Conservation (phyloP, 2,888 invertebrate genomes). For the Drosophila pseudotakahashii region DNA sequence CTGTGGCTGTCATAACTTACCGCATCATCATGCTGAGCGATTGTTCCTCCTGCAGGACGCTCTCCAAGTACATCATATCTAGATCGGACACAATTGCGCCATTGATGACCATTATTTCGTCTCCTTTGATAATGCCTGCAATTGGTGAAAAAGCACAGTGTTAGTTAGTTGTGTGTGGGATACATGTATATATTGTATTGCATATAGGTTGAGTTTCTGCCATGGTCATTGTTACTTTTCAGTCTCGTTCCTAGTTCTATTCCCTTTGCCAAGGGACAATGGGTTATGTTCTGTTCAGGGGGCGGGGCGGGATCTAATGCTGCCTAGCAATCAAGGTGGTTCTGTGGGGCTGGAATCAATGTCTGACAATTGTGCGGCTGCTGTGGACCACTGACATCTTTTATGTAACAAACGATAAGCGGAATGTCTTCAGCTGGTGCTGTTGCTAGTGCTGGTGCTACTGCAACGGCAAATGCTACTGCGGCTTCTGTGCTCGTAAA, state of each 20-base stretch:
- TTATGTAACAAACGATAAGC: slow-evolving; percentile 66
- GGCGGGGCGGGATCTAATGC: slow-evolving; percentile 31
- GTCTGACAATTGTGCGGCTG: slow-evolving; percentile 37
- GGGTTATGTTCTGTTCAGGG: background rate
- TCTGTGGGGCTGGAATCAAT: slow-evolving; percentile 36
- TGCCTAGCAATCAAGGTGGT: slow-evolving; percentile 35
- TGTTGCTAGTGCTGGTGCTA: slow-evolving; percentile 22
- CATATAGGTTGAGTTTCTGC: slow-evolving; percentile 31
- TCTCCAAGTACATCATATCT: slow-evolving; percentile 99
- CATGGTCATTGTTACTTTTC: slow-evolving; percentile 27
- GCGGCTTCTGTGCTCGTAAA: slow-evolving; percentile 26
- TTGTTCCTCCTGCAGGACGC: slow-evolving; percentile 96
- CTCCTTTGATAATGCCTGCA: slow-evolving; percentile 97
- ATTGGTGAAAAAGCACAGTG: slow-evolving; percentile 37
- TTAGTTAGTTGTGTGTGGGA: slow-evolving; percentile 14
- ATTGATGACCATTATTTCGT: slow-evolving; percentile 99
- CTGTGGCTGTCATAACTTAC: slow-evolving; percentile 82
- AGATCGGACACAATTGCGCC: slow-evolving; percentile 98
- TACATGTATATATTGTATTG: slow-evolving; percentile 16
- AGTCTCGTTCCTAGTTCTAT: slow-evolving; percentile 9
- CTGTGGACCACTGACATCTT: slow-evolving; percentile 60
- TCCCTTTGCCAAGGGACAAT: slow-evolving; percentile 10
- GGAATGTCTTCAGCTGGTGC: slow-evolving; percentile 58
- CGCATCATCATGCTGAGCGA: slow-evolving; percentile 98
- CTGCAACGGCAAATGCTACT: slow-evolving; percentile 7